Conservation (phyloP, 2,888 invertebrate species). For the Lycia hirtaria region DNA sequence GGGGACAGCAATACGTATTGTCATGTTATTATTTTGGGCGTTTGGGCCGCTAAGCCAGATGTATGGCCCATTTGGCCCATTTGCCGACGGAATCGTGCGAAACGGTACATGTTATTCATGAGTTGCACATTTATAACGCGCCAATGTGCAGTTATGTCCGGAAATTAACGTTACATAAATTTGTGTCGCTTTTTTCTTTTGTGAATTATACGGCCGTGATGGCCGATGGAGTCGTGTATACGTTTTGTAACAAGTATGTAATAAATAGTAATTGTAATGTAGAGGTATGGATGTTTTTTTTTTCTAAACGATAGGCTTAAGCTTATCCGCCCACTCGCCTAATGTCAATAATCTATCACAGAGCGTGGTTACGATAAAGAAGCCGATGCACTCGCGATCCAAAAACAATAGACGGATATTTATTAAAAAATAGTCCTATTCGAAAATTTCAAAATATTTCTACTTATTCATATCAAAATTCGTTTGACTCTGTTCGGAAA, state of each 20-base stretch:
- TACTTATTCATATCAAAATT: too few species aligned
- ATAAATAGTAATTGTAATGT: too few species aligned
- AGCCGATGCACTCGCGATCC: too few species aligned
- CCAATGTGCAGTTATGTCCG: slow-evolving; percentile 66
- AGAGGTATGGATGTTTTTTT: too few species aligned
- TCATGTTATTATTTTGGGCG: slow-evolving; percentile 78
- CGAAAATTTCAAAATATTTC: too few species aligned
- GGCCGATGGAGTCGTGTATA: slow-evolving; percentile 28
- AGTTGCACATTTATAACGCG: slow-evolving; percentile 68
- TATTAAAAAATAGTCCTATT: too few species aligned
- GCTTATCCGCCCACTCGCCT: too few species aligned
- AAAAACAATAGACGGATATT: too few species aligned
- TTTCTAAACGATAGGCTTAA: too few species aligned
- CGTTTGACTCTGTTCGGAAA: too few species aligned
- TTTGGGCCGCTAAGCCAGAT: slow-evolving; percentile 80
- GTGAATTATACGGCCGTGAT: slow-evolving; percentile 32
- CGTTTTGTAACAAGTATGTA: slow-evolving; percentile 14
- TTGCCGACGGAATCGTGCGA: slow-evolving; percentile 72
- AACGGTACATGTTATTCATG: slow-evolving; percentile 74
- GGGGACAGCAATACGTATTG: slow-evolving; percentile 61
- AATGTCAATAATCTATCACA: too few species aligned
- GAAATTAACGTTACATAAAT: slow-evolving; percentile 59
- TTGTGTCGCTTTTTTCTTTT: slow-evolving; percentile 41
- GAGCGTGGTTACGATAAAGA: too few species aligned
- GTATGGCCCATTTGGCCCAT: slow-evolving; percentile 80